A percentile compares a stretch with the other conserved stretches of the same genome.
phyloP scores from a whole-genome alignment of 2,888 invertebrate genomes.

The Exephanes ischioxanthus region DNA sequence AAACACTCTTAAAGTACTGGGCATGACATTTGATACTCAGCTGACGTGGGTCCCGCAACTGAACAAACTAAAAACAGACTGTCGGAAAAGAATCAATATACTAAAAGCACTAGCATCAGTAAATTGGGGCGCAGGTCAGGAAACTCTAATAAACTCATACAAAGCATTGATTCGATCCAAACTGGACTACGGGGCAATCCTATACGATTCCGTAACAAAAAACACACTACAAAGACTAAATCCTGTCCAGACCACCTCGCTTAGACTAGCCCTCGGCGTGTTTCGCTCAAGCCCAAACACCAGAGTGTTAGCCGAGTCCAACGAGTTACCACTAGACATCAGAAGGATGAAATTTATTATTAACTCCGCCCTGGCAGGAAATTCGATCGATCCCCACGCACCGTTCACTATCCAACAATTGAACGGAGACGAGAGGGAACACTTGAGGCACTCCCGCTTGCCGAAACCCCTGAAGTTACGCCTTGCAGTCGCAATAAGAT shows the following conservation, averaged over 20 bases:
- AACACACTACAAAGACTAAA: conserved; percentile 44
- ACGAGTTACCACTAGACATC: conserved; percentile 47
- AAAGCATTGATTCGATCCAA: conserved; percentile 60
- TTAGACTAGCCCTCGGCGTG: conserved; percentile 61
- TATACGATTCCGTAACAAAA: conserved; percentile 65
- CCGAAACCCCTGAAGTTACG: conserved; percentile 19
- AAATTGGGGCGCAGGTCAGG: conserved; percentile 51
- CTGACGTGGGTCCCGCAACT: conserved; percentile 68
- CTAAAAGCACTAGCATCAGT: conserved; percentile 48
- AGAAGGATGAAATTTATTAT: conserved; percentile 37
- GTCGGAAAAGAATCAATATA: conserved; percentile 45
- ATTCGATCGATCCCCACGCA: background rate
- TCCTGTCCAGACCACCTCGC: conserved; percentile 60
- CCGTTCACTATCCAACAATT: background rate
- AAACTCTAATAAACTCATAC: conserved; percentile 36
- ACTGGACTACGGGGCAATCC: conserved; percentile 70
- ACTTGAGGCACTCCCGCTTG: background rate
- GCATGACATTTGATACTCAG: conserved; percentile 65
- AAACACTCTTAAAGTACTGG: conserved; percentile 51
- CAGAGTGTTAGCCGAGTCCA: conserved; percentile 60
- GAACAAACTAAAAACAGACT: conserved; percentile 50
- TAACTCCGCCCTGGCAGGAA: background rate
- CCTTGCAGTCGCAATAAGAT: background rate
- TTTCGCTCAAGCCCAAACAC: conserved; percentile 61
- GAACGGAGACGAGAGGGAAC: background rate